phyloP scores from a whole-genome alignment of 2,797 vertebrate species.

The Pempheris klunzingeri region DNA sequence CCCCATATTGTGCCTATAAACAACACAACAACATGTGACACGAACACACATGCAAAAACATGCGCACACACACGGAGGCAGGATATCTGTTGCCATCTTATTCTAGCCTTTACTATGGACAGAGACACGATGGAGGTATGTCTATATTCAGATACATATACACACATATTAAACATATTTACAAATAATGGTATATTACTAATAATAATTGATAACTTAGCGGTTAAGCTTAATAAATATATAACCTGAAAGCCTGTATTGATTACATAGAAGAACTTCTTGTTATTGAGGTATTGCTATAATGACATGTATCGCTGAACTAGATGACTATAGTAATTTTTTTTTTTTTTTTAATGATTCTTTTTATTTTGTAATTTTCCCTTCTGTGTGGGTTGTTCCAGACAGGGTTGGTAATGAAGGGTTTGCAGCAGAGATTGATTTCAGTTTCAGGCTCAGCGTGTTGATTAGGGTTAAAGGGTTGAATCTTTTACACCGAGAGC shows the following conservation, averaged over 20 bases:
- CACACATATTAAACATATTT: conserved; percentile 85
- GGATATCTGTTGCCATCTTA: conserved; percentile 73
- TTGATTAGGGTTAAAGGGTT: neutral
- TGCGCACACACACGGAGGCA: conserved; percentile 39
- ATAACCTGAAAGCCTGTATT: conserved; percentile 88
- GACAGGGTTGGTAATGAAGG: conserved; percentile 49
- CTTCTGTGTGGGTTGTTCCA: conserved; percentile 84
- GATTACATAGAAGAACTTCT: conserved; percentile 88
- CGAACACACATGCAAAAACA: conserved; percentile 33
- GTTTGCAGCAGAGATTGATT: conserved; percentile 15
- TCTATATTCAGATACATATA: conserved; percentile 80
- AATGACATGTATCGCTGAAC: conserved; percentile 88
- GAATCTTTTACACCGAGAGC: neutral
- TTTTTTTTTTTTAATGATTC: conserved; percentile 41
- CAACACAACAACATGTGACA: conserved; percentile 55
- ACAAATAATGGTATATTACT: conserved; percentile 86
- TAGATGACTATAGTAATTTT: conserved; percentile 86
- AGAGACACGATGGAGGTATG: conserved; percentile 72
- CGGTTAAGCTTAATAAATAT: conserved; percentile 90
- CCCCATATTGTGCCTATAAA: conserved; percentile 77
- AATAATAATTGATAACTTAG: conserved; percentile 90
- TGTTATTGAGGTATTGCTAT: conserved; percentile 89
- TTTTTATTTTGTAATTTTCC: conserved; percentile 73
- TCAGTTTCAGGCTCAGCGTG: conserved; percentile 1
- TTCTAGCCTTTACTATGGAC: conserved; percentile 79